These are phyloP conservation scores for Botia kubotai DNA, from an alignment of 2,797 vertebrate genomes.

Conservation along the genomic window DNA sequence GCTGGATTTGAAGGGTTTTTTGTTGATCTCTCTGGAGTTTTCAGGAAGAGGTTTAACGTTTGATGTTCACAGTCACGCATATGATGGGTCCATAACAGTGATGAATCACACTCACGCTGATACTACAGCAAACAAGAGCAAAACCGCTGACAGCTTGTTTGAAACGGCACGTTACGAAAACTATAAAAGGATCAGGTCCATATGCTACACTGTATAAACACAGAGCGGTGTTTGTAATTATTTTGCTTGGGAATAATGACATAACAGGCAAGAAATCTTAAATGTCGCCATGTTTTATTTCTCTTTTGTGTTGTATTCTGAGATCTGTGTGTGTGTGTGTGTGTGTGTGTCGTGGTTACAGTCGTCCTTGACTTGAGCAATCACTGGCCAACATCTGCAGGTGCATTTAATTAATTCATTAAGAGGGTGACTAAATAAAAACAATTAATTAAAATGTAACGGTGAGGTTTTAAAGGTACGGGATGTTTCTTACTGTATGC, in stretches of 20 bases:
- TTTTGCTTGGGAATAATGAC: constrained; percentile 67
- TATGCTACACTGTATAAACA: constrained; percentile 69
- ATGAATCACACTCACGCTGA: constrained; percentile 67
- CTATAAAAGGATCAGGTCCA: constrained; percentile 72
- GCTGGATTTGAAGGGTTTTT: not conserved
- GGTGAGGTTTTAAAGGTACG: constrained; percentile 43
- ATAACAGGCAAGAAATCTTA: constrained; percentile 61
- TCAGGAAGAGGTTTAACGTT: constrained; percentile 50
- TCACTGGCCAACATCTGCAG: constrained; percentile 77
- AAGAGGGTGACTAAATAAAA: constrained; percentile 62
- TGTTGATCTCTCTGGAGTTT: constrained; percentile 48
- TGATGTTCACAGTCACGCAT: constrained; percentile 59
- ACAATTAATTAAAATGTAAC: not conserved
- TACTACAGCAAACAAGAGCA: constrained; percentile 62
- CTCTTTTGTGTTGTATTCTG: not conserved
- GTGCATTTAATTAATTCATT: constrained; percentile 69
- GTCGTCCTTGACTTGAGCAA: constrained; percentile 51
- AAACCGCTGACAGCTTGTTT: constrained; percentile 69
- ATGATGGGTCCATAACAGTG: constrained; percentile 65
- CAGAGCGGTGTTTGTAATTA: constrained; percentile 65
- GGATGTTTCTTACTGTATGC: constrained; percentile 60
- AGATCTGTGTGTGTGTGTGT: not conserved
- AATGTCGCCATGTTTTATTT: constrained; percentile 60
- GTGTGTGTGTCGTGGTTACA: constrained; percentile 63
- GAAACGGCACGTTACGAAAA: constrained; percentile 70